Base-by-base conservation (phyloP, 2,113 vertebrate species). In the Paramormyrops kingsleyae region DNA sequence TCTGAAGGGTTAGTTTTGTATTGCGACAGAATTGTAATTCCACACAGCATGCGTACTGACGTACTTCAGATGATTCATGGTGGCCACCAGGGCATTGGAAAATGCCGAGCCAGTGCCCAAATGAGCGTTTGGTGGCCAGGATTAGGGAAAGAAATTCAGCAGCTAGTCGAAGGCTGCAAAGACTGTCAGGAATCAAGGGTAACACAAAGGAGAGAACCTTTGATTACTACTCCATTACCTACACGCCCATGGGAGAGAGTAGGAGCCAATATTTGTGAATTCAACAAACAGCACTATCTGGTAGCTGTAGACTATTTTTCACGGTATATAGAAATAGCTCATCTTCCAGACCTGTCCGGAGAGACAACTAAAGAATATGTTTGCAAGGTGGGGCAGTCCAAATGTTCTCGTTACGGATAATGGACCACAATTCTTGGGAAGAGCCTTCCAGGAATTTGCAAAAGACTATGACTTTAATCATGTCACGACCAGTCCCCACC, bases 371-470 rank as follows among this genome's bases (percentile, higher is more conserved):
- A 74, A 35, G n/a, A 74, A 74, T 5, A 74, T 87, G 10, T 91
- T 92, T 83, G 87, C 87, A 10, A 62, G 89, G 31, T 91, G 87
- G 87, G 87, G 83, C 10, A 84, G 83, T 84, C 66, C 89, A 15
- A 89, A 88, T 47, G 21, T 39, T 27, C 24, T 84, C 1, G 12
- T 91, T 21, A 88, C 85, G 2, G 91, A 91, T 24, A 90, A 88
- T 80, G 86, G 85, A 1, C 66, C 88, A 46, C 91, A 90, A 59
- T 92, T 88, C 24, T 44, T 12, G 49, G 70, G 42, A 17, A 80
- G 44, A 87, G 83, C 7, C 24, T 89, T 87, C 27, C 24, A 13
- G 1, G 9, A 87, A 52, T 83, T 91, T 53, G 39, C 80, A 19
- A 74, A 56, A n/a, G 83, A 77, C n/a, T 80, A 53, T 89, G 88